phyloP scores from a whole-genome alignment of 2,797 vertebrate genomes.

The Falco biarmicus region DNA sequence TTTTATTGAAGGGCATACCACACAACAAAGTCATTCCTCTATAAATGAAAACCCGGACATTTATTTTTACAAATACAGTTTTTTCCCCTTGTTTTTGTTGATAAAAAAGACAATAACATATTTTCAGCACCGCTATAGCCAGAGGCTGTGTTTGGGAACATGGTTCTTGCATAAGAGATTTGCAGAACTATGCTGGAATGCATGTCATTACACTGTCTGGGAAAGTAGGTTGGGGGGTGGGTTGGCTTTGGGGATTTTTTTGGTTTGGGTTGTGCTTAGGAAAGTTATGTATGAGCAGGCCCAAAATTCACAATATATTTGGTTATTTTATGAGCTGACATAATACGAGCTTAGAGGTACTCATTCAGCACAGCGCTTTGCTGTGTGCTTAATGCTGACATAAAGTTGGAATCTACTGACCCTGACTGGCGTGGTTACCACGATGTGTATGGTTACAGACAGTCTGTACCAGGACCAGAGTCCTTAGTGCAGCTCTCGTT shows the following conservation, averaged over 20 bases:
- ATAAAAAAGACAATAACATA: slow-evolving; percentile 46
- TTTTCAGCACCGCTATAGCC: slow-evolving; percentile 40
- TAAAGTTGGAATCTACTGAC: not conserved
- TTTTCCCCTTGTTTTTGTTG: slow-evolving; percentile 7
- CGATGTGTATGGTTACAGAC: rapidly evolving
- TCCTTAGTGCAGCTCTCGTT: not conserved
- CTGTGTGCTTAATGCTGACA: not conserved
- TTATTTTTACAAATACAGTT: slow-evolving; percentile 55
- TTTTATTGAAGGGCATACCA: slow-evolving; percentile 67
- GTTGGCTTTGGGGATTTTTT: not conserved
- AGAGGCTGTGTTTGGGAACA: slow-evolving; percentile 59
- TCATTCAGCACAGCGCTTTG: not conserved
- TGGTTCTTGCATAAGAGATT: not conserved
- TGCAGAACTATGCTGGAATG: slow-evolving; percentile 57
- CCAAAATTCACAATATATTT: not conserved
- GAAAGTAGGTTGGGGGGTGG: not conserved
- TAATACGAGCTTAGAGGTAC: not conserved
- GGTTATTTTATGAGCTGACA: not conserved
- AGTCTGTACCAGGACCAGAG: not conserved
- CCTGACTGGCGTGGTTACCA: rapidly evolving
- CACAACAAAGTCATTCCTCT: slow-evolving; percentile 54
- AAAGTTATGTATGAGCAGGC: not conserved
- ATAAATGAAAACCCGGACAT: slow-evolving; percentile 70
- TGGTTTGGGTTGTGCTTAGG: not conserved
- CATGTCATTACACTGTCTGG: slow-evolving; percentile 40